Conservation (phyloP, 2,888 invertebrate species). For the Labia minor region DNA sequence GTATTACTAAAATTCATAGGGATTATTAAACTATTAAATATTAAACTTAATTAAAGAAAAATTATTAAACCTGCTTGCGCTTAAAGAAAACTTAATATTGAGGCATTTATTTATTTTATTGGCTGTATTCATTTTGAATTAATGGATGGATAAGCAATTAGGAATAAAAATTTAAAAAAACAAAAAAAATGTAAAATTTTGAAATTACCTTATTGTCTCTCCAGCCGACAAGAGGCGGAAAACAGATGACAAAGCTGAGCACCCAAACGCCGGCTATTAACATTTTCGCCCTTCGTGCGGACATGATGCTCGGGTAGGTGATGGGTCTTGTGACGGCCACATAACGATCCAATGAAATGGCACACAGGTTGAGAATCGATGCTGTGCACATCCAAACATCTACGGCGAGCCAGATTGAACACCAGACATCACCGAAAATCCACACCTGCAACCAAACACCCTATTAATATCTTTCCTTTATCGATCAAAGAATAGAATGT, state of each 20-base stretch:
- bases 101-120: no score
- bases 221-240: conserved; percentile 92
- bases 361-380: conserved; percentile 90
- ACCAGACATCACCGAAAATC: conserved; percentile 95
- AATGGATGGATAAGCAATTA: neutral
- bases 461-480: no score
- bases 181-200: conserved; percentile 19
- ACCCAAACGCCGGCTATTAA: conserved; percentile 90
- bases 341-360: conserved; percentile 89
- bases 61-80: no score
- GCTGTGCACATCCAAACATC: conserved; percentile 99
- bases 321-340: conserved; percentile 94
- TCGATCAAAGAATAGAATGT: no score
- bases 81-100: no score
- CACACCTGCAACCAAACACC: no score
- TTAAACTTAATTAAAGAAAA: no score
- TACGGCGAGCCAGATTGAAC: conserved; percentile 90
- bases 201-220: conserved; percentile 56
- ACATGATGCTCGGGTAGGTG: conserved; percentile 62
- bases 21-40: no score
- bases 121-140: no score
- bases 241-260: conserved; percentile 89
- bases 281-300: conserved; percentile 68
- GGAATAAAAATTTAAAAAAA: neutral
- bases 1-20: no score